A percentile compares a stretch with the other conserved stretches of the same genome.
These are phyloP conservation scores for Sussaba pulchella DNA, from an alignment of 2,888 invertebrate genomes.

Conservation along the genomic window DNA sequence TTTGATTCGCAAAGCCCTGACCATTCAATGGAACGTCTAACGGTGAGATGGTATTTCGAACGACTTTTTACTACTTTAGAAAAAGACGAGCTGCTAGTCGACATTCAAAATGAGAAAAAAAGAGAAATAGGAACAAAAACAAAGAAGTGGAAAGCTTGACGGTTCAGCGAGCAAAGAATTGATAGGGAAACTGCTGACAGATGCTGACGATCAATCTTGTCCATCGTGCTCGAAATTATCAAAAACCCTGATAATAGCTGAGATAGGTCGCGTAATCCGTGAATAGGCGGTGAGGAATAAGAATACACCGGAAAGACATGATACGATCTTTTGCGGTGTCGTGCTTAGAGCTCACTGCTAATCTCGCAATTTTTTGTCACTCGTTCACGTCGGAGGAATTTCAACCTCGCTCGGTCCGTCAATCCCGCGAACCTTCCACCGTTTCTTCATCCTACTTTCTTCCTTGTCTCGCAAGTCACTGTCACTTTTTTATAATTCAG, in stretches of 20 bases:
- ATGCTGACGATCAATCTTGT: constrained; percentile 67
- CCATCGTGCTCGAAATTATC: constrained; percentile 66
- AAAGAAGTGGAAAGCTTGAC: constrained; percentile 29
- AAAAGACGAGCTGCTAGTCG: constrained; percentile 28
- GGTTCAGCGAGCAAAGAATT: constrained; percentile 27
- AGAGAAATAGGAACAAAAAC: constrained; percentile 9
- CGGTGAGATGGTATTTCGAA: constrained; percentile 31
- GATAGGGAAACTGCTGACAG: constrained; percentile 28
- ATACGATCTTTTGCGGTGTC: background rate
- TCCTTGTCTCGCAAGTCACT: background rate
- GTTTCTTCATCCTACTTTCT: background rate
- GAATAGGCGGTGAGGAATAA: background rate
- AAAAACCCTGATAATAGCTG: constrained; percentile 50
- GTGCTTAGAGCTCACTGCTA: constrained; percentile 26
- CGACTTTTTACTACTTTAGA: constrained; percentile 61
- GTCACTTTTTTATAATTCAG: background rate
- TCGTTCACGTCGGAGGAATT: constrained; percentile 51
- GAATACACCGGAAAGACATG: background rate
- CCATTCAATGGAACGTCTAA: constrained; percentile 65
- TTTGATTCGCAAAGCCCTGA: constrained; percentile 38
- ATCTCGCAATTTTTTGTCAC: constrained; percentile 60
- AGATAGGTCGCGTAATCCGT: constrained; percentile 7
- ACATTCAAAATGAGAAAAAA: constrained; percentile 8
- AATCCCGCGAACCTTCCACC: constrained; percentile 3
- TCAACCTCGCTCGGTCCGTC: constrained; percentile 30